Percentiles rank a stretch among this genome's conserved stretches.
Conservation (phyloP, 2,888 invertebrate species). For the Andrena dorsata region DNA sequence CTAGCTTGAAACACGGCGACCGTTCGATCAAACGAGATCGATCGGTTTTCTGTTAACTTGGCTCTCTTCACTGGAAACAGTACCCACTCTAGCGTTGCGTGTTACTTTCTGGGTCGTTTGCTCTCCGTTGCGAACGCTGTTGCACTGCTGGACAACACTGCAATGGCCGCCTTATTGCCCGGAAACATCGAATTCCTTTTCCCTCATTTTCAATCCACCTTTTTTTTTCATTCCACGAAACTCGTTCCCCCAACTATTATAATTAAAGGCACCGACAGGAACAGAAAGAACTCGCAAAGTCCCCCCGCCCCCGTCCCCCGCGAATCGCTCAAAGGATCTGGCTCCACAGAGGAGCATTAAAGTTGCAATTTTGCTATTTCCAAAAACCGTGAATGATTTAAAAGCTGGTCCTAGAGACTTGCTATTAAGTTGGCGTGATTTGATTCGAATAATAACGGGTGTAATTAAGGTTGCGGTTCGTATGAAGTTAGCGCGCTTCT, state of each 20-base stretch:
- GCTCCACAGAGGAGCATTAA: not conserved
- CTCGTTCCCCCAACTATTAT: not conserved
- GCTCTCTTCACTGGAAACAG: conserved; percentile 9
- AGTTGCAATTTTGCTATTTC: not conserved
- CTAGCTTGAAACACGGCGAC: not conserved
- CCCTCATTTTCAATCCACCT: not conserved
- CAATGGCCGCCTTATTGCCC: conserved; percentile 35
- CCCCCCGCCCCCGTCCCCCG: too few relatives aligned
- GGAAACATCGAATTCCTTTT: conserved; percentile 27
- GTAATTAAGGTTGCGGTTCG: not conserved
- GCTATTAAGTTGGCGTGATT: conserved; percentile 11
- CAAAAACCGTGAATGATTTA: not conserved
- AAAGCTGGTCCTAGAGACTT: not conserved
- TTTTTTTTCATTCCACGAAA: not conserved
- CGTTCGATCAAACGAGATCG: conserved; percentile 8
- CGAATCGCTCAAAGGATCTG: not conserved
- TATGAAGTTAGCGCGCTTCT: too few relatives aligned
- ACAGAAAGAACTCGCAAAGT: not conserved
- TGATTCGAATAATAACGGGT: not conserved
- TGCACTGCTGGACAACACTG: conserved; percentile 29
- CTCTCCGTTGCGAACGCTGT: not conserved
- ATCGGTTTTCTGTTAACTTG: conserved; percentile 27
- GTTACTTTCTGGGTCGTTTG: conserved; percentile 38
- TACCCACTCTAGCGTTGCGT: not conserved
- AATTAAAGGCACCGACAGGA: not conserved